A percentile compares a stretch with the other conserved stretches of the same genome.
These are phyloP conservation scores for Caenorhabditis brenneri DNA, from an alignment of 1,140 invertebrate genomes.

Conservation along the genomic window DNA sequence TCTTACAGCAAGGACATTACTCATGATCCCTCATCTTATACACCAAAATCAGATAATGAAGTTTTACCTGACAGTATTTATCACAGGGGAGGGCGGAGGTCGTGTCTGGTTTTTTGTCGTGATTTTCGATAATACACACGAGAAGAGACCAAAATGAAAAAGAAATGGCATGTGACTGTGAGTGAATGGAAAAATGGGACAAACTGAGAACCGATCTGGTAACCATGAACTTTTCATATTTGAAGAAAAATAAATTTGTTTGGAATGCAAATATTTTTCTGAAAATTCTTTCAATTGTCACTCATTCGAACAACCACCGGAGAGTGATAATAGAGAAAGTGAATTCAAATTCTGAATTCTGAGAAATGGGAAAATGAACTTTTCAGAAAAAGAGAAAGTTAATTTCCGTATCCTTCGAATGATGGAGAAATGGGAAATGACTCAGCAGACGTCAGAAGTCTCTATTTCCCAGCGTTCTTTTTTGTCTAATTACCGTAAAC, in stretches of 20 bases:
- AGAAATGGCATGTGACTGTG: conserved; percentile 5
- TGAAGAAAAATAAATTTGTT: not conserved
- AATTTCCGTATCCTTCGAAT: no score
- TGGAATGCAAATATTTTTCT: not conserved
- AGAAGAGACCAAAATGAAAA: conserved; percentile 3
- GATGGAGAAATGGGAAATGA: no score
- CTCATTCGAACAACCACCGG: not conserved
- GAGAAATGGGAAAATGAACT: no score
- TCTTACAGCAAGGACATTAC: not conserved
- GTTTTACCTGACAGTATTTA: conserved; percentile 12
- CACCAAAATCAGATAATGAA: not conserved
- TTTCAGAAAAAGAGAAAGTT: no score
- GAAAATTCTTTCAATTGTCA: no score
- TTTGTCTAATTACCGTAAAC: not conserved
- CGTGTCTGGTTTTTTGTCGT: conserved; percentile 3
- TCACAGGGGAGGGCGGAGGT: not conserved
- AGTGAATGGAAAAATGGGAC: not conserved
- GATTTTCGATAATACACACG: conserved; percentile 15
- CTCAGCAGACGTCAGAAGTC: no score
- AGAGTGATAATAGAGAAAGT: not conserved
- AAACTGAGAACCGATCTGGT: not conserved
- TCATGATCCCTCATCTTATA: not conserved
- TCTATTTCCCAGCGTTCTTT: no score
- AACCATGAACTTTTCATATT: not conserved
- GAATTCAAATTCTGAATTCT: no score